Evolutionary conservation across 1,140 invertebrate genomes (phyloP).

Genomic region (Cherax quadricarinatus): DNA sequence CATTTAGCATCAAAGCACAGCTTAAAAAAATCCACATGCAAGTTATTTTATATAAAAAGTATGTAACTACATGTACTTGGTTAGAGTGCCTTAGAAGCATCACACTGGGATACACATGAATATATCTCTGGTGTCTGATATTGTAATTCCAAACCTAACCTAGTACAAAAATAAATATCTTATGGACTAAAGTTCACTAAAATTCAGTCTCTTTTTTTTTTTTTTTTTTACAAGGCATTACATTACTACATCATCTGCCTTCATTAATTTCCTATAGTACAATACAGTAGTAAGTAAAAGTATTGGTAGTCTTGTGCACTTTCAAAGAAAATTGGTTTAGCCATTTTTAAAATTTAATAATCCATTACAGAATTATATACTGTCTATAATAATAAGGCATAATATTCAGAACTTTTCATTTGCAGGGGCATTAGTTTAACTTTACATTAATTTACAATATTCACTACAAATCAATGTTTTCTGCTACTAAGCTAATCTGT

Average conservation of each 20-base stretch:
- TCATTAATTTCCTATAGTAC: not conserved
- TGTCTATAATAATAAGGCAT: too few relatives aligned
- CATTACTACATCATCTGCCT: not conserved
- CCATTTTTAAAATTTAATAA: too few relatives aligned
- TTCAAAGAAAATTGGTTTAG: too few relatives aligned
- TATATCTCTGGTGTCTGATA: not conserved
- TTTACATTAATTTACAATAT: too few relatives aligned
- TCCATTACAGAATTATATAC: too few relatives aligned
- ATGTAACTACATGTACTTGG: not conserved
- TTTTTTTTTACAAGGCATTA: too few relatives aligned
- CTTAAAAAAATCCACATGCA: not conserved
- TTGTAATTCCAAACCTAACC: not conserved
- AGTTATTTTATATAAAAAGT: not conserved
- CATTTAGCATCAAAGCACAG: not conserved
- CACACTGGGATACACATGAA: not conserved
- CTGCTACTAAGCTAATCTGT: too few relatives aligned
- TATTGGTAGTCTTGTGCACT: too few relatives aligned
- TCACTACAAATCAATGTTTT: too few relatives aligned
- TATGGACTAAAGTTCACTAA: not conserved
- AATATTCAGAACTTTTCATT: too few relatives aligned
- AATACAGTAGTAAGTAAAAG: too few relatives aligned
- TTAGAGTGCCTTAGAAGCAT: not conserved
- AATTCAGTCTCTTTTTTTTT: not conserved
- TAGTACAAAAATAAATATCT: conserved; percentile 1
- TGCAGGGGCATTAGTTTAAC: too few relatives aligned